These are phyloP conservation scores for Hydrochoerus hydrochaeris DNA, from an alignment of 2,113 vertebrate species.

Conservation along the genomic window DNA sequence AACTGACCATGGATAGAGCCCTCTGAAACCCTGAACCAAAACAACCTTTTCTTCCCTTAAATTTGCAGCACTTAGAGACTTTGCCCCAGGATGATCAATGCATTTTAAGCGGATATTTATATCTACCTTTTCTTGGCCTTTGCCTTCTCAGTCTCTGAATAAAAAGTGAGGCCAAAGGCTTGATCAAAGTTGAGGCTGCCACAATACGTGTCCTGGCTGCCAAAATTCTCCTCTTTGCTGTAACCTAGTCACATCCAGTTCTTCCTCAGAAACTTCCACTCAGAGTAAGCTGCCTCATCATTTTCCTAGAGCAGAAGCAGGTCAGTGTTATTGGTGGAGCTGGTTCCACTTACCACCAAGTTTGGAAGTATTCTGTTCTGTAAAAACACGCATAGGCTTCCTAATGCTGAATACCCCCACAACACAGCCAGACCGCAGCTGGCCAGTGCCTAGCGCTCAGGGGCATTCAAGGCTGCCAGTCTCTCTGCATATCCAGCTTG, in stretches of 20 bases:
- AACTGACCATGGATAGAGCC: neutral
- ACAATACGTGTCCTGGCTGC: neutral
- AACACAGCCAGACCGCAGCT: conserved; percentile 23
- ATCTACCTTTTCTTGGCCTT: neutral
- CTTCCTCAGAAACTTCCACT: neutral
- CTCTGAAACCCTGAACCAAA: neutral
- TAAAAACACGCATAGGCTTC: neutral
- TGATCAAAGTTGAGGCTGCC: neutral
- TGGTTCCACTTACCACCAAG: neutral
- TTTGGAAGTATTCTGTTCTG: conserved; percentile 41
- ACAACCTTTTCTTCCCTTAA: neutral
- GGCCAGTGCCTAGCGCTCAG: neutral
- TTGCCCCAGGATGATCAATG: neutral
- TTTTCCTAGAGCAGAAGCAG: conserved; percentile 13
- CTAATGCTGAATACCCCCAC: neutral
- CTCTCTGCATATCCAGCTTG: neutral
- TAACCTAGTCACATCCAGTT: neutral
- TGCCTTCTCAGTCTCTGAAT: neutral
- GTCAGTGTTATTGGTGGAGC: neutral
- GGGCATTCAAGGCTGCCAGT: neutral
- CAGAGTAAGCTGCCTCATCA: neutral
- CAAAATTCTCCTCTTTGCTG: neutral
- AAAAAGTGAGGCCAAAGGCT: neutral
- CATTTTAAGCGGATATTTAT: too few species aligned
- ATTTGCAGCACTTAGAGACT: neutral